Evolutionary conservation across 2,888 invertebrate species (phyloP).

Genomic region (Lamproptera curius): DNA sequence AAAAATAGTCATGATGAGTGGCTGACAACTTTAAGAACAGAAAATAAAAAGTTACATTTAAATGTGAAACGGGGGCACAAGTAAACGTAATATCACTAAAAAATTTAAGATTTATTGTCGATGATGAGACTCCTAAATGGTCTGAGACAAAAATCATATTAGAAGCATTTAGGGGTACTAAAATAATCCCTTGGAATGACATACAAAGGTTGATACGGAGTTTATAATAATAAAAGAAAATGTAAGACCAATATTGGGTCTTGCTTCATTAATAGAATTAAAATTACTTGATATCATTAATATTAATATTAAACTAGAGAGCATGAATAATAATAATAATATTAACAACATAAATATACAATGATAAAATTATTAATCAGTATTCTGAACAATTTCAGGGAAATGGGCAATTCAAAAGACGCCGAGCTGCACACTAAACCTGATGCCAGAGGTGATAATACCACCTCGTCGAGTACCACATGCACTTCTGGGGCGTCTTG

Average conservation of each 20-base stretch:
- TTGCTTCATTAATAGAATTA: conserved; percentile 12
- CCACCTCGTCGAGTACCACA: conserved; percentile 22
- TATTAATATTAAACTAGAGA: too few species aligned
- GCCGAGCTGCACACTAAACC: conserved; percentile 22
- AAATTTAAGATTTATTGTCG: conserved; percentile 13
- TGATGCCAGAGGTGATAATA: conserved; percentile 15
- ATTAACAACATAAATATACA: too few species aligned
- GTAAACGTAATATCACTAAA: conserved; percentile 7
- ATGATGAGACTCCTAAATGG: conserved; percentile 20
- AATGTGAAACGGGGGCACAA: conserved; percentile 7
- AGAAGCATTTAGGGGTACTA: conserved; percentile 14
- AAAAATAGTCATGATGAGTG: conserved; percentile 2
- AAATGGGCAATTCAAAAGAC: conserved; percentile 21
- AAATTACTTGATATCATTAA: conserved; percentile 10
- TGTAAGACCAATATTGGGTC: conserved; percentile 19
- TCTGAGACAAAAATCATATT: conserved; percentile 21
- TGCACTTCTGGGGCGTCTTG: conserved; percentile 1
- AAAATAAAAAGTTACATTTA: conserved; percentile 5
- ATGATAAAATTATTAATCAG: conserved; percentile 3
- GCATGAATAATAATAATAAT: too few species aligned
- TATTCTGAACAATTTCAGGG: conserved; percentile 20
- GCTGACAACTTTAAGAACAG: not conserved
- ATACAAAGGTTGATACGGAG: conserved; percentile 11
- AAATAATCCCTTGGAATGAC: conserved; percentile 8
- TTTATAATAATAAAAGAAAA: conserved; percentile 20